phyloP scores from a whole-genome alignment of 2,888 invertebrate genomes.

The Ophion costatus region DNA sequence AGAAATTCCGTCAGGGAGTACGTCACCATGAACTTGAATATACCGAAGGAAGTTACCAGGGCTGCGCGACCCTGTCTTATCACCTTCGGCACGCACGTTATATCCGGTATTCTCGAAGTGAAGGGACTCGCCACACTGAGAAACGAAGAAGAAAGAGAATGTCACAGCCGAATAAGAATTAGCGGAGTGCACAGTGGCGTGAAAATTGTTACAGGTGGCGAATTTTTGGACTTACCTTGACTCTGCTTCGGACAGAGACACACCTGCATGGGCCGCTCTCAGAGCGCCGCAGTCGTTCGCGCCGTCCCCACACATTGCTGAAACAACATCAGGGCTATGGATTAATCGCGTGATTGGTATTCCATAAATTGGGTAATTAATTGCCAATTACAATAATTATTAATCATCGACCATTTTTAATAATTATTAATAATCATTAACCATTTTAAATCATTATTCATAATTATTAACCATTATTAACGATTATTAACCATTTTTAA shows the following conservation, averaged over 20 bases:
- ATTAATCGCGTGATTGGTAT: not conserved
- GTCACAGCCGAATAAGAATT: not conserved
- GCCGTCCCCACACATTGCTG: constrained; percentile 89
- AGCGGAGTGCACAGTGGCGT: not conserved
- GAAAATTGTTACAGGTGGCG: not conserved
- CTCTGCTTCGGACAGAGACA: constrained; percentile 95
- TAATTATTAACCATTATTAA: too few species aligned
- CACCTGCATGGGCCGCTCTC: constrained; percentile 94
- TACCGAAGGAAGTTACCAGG: constrained; percentile 94
- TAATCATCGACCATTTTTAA: too few species aligned
- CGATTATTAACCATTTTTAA: too few species aligned
- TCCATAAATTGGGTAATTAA: not conserved
- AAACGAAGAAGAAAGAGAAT: not conserved
- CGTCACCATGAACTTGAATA: constrained; percentile 96
- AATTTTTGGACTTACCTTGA: constrained; percentile 84
- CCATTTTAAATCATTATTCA: too few species aligned
- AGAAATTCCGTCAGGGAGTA: constrained; percentile 96
- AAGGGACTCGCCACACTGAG: constrained; percentile 93
- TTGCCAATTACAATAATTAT: too few species aligned
- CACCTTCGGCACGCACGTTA: constrained; percentile 91
- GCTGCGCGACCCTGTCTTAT: constrained; percentile 94
- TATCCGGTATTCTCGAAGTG: constrained; percentile 92
- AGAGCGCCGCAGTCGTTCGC: constrained; percentile 96
- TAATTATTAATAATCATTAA: too few species aligned
- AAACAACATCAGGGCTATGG: not conserved